phyloP scores from a whole-genome alignment of 2,888 invertebrate species.

The Holacanthella duospinosa region DNA sequence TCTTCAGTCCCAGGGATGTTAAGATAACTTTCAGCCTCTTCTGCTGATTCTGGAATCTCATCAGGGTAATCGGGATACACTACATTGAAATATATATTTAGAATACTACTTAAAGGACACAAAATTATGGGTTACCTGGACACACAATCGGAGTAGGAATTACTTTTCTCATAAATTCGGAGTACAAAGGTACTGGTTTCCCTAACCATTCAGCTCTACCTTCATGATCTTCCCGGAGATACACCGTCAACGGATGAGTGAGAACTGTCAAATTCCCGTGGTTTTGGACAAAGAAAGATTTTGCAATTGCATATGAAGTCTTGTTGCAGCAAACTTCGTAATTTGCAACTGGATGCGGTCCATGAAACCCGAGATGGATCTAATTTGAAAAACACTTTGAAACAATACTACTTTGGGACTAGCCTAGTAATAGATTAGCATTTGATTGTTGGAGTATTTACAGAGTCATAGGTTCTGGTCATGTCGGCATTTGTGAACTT shows the following conservation, averaged over 20 bases:
- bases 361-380: neutral
- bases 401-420: no score
- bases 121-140: neutral
- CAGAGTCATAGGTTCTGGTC: no score
- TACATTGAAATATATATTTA: neutral
- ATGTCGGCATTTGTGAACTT: no score
- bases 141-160: neutral
- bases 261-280: slow-evolving; percentile 30
- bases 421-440: no score
- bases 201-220: slow-evolving; percentile 26
- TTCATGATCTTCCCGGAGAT: slow-evolving; percentile 24
- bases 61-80: neutral
- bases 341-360: slow-evolving; percentile 9
- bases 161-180: slow-evolving; percentile 11
- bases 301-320: slow-evolving; percentile 16
- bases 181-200: slow-evolving; percentile 24
- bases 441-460: no score
- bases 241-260: slow-evolving; percentile 29
- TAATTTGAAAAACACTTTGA: neutral
- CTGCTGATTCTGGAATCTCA: neutral
- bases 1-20: neutral
- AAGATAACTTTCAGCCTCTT: neutral
- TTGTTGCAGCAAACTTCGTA: slow-evolving; percentile 33
- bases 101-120: neutral
- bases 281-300: slow-evolving; percentile 24